Base-by-base conservation (phyloP, 2,797 vertebrate genomes). In the Cephalopachus bancanus region DNA sequence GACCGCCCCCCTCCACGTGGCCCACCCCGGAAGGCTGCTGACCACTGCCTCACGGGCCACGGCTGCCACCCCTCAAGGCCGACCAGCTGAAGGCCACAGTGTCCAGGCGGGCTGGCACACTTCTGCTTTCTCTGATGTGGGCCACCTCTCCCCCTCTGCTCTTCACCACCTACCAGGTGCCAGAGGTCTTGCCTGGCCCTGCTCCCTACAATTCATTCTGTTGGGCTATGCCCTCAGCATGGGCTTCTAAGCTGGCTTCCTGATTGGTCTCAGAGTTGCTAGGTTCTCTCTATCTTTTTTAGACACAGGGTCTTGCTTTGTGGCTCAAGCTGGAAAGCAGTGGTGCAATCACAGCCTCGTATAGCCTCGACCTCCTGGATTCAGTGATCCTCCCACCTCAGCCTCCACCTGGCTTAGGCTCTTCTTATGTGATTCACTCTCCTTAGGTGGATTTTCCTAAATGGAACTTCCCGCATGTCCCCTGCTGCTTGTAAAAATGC, bases 41-140 rank as follows among this genome's bases (percentile, higher is more conserved):
- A 3, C 4, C 3, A 14, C 14, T 30, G 37, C 65, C 12, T n/a
- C 7, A 60, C 1, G 37, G 78, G 10, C 26, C 7, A 60, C 9
- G 22, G 3, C 49, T 15, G 11, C 24, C 30, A 14, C 7, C 3
- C 5, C 14, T 4, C 37, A 7, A 64, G 26, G 69, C 75, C n/a
- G 20, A 5, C 51, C 12, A 0, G 75, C 37, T 10, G 51, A 14
- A 79, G 60, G 2, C 17, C 1, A 8, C 26, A 1, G 2, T 0
- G 4, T 19, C n/a, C n/a, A 19, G 37, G 69, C 12, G 14, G 15
- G 62, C 16, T 1, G 0, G 30, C 19, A 51, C 10, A 10, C 0
- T 28, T 30, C 49, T 9, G 17, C 49, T 22, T 17, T 24, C 79
- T 20, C 24, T 3, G 24, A 9, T 1, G 26, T 1, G 57, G 59